Evolutionary conservation across 2,113 vertebrate genomes (phyloP), one percentile per base, ranked within the genome.

Genomic region (Phyllopteryx taeniolatus): DNA sequence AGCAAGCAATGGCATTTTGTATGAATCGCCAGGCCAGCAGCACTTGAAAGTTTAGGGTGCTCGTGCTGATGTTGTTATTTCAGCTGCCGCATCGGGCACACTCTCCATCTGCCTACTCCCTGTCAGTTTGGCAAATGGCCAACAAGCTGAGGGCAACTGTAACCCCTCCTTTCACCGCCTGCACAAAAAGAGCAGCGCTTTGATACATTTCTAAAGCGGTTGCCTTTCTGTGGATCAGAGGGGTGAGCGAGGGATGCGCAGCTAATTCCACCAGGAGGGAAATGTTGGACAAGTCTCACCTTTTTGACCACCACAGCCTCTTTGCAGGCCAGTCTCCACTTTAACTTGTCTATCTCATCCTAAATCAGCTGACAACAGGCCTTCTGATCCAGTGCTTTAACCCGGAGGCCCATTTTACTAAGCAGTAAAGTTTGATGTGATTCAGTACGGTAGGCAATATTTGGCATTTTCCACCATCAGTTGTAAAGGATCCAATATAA

Each of bases 61-160:
- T 81, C 71, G 72, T 79, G 74, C 73, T 86, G 74, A 75, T 79
- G 76, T 85, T 86, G 75, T 82, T 85, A 64, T 74, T 81, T 75
- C 71, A 83, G 66, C 73, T 72, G 79, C 64, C 62, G 78, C 78
- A 76, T 73, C 72, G 78, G 74, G 47, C 46, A 31, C 62, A 44
- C 46, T 75, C 66, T 79, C 74, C 66, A 73, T 83, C 81, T 86
- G 80, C 68, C 71, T 60, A 56, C 1, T 81, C 63, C 79, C 61
- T 78, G 72, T 81, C 77, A 68, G 43, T 72, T 78, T 86, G 86
- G 85, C 75, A 77, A 79, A 74, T 70, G 59, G 82, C 81, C 86
- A 90, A 65, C 61, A 67, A 72, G 75, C 72, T 76, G 65, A 72
- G 77, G 67, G 74, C n/a, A 47, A 66, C 64, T 47, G 44, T 76